Percentiles rank a stretch among this genome's conserved stretches.
These are phyloP conservation scores for Amiota minor DNA, from an alignment of 2,888 invertebrate genomes.

Conservation along the genomic window DNA sequence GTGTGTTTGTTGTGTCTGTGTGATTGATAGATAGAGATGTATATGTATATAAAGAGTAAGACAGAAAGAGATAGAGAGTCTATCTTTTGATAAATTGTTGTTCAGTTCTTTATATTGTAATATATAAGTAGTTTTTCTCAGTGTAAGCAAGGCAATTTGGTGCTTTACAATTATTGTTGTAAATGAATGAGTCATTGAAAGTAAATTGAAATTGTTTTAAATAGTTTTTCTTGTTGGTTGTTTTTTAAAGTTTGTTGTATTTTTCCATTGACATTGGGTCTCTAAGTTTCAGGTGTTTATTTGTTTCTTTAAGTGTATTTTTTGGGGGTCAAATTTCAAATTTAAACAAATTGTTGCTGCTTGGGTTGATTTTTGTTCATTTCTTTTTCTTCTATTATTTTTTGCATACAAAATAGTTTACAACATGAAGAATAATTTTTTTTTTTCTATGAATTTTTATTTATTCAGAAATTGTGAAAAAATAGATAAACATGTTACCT, in stretches of 20 bases:
- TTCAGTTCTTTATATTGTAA: conserved; percentile 37
- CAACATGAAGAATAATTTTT: conserved; percentile 40
- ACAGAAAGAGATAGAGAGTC: conserved; percentile 4
- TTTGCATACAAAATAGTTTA: conserved; percentile 55
- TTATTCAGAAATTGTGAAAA: background rate
- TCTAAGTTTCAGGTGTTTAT: conserved; percentile 26
- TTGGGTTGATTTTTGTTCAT: conserved; percentile 18
- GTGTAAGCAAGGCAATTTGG: conserved; percentile 60
- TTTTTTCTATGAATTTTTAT: conserved; percentile 12
- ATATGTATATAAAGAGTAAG: background rate
- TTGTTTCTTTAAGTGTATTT: conserved; percentile 52
- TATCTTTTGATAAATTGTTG: background rate
- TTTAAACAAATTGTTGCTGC: conserved; percentile 2
- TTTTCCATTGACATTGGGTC: conserved; percentile 30
- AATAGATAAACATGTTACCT: conserved; percentile 78
- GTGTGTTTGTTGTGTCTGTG: too few relatives aligned
- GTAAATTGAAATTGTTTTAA: conserved; percentile 16
- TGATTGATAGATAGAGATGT: too few relatives aligned
- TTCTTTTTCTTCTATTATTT: conserved; percentile 34
- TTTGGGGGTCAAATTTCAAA: conserved; percentile 33
- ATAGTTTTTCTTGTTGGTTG: conserved; percentile 31
- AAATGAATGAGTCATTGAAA: conserved; percentile 38
- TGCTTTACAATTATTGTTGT: conserved; percentile 59
- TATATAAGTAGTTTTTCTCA: conserved; percentile 46
- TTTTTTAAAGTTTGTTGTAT: conserved; percentile 19